Base-by-base conservation (phyloP, 2,888 invertebrate genomes). In the Drosophila pseudotakahashii region DNA sequence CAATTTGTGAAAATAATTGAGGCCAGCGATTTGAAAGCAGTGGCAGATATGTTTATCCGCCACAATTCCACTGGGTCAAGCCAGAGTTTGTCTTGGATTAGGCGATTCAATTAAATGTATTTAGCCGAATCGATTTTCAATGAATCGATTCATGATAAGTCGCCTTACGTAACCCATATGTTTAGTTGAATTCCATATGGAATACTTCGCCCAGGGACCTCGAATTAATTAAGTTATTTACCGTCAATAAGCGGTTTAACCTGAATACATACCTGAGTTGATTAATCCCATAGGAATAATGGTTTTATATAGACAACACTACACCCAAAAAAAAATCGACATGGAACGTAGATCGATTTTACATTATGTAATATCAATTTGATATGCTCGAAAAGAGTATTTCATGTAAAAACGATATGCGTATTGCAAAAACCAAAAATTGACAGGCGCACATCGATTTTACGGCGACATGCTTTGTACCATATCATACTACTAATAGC, bases 1-100 rank as follows among this genome's bases (percentile, higher is more conserved):
- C 66, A 66, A 66, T 66, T 66, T 66, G 66, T 66, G 55, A 69
- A 39, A 39, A 66, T 66, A 66, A 66, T 66, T 69, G 66, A 66
- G 66, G 66, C 45, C 45, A 68, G 34, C 23, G 14, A 13, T 42
- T 51, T 19, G 13, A 11, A 9, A 41, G 48, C n/a, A n/a, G n/a
- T n/a, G n/a, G n/a, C n/a, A n/a, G n/a, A n/a, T n/a, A n/a, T n/a
- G n/a, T n/a, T 45, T 54, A 69, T 68, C 45, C 47, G 66, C 39
- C 39, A 47, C 37, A 45, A 39, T 45, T 47, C 23, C 45, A 66
- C 39, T 64, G 64, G 53, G 68, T 67, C 64, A 64, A 9, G 37
- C 30, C 36, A 30, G 10, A 10, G 14, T 30, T 10, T 26, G 62
- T 30, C 48, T 34, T 41, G 16, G 19, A 7, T 36, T 34, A 34